These are phyloP conservation scores for Pangasius macronema DNA, from an alignment of 2,797 vertebrate genomes.

Conservation along the genomic window DNA sequence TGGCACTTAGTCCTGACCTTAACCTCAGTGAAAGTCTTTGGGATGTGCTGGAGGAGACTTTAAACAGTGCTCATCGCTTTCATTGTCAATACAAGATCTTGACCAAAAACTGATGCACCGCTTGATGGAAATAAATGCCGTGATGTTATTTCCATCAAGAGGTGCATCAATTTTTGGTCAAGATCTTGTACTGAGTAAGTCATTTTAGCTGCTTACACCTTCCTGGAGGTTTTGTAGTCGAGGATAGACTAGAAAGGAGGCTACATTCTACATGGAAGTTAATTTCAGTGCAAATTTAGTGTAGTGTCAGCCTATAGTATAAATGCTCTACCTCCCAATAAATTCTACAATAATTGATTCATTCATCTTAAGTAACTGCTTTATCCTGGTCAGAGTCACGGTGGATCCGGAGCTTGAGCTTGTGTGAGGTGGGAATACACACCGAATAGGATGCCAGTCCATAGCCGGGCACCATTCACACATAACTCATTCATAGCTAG, in stretches of 20 bases:
- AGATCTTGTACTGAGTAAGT: background rate
- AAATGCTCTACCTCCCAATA: background rate
- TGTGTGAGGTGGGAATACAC: background rate
- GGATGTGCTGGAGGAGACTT: too few species aligned
- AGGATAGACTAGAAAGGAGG: background rate
- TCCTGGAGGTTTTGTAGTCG: background rate
- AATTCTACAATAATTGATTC: background rate
- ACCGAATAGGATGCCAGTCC: background rate
- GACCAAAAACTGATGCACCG: too few species aligned
- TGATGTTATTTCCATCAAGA: too few species aligned
- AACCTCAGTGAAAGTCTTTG: too few species aligned
- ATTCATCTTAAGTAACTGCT: background rate
- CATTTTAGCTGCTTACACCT: background rate
- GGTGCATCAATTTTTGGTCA: too few species aligned
- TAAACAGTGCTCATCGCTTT: too few species aligned
- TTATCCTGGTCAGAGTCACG: background rate
- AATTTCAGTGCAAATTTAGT: background rate
- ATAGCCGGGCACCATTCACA: too few species aligned
- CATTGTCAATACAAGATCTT: too few species aligned
- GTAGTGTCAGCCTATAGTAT: background rate
- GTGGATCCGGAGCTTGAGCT: background rate
- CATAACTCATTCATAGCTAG: background rate
- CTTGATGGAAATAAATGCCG: too few species aligned
- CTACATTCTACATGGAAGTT: background rate
- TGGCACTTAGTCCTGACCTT: too few species aligned